Percentiles rank a stretch among this genome's conserved stretches.
Conservation (phyloP, 2,888 invertebrate species). For the Calameuta filiformis region DNA sequence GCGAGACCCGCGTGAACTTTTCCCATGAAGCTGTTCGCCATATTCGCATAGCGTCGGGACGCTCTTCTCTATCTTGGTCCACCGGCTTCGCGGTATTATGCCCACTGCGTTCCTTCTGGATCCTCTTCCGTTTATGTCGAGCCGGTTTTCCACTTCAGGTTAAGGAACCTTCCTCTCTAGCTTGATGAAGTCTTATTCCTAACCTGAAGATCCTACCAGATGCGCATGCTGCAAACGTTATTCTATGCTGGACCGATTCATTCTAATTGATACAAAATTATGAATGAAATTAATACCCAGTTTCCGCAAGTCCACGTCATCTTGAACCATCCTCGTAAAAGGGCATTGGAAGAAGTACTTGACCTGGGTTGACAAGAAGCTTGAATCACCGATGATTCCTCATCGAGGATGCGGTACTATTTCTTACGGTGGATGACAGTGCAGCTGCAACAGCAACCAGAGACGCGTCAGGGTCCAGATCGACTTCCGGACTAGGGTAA, state of each 20-base stretch:
- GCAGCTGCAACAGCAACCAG: not conserved
- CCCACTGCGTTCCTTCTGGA: conserved; percentile 27
- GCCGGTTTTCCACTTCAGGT: conserved; percentile 37
- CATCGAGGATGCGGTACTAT: not conserved
- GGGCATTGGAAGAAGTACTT: not conserved
- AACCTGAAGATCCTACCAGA: not conserved
- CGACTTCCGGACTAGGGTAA: not conserved
- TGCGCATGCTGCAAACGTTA: not conserved
- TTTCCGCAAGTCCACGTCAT: not conserved
- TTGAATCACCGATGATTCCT: not conserved
- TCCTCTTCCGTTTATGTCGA: conserved; percentile 44
- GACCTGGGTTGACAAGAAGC: not conserved
- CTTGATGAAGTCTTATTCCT: not conserved
- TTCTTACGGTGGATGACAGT: not conserved
- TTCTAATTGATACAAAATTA: not conserved
- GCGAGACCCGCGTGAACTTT: conserved; percentile 10
- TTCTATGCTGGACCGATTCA: not conserved
- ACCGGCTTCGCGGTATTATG: conserved; percentile 23
- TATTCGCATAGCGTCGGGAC: conserved; percentile 3
- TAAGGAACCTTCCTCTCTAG: conserved; percentile 18
- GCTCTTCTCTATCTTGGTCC: conserved; percentile 10
- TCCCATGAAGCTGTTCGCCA: conserved; percentile 19
- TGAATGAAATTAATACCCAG: not conserved
- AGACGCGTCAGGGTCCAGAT: not conserved
- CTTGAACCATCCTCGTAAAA: not conserved